Percentiles rank a stretch among this genome's conserved stretches.
These are phyloP conservation scores for Drosophila varians DNA, from an alignment of 1,140 invertebrate genomes.

Conservation along the genomic window DNA sequence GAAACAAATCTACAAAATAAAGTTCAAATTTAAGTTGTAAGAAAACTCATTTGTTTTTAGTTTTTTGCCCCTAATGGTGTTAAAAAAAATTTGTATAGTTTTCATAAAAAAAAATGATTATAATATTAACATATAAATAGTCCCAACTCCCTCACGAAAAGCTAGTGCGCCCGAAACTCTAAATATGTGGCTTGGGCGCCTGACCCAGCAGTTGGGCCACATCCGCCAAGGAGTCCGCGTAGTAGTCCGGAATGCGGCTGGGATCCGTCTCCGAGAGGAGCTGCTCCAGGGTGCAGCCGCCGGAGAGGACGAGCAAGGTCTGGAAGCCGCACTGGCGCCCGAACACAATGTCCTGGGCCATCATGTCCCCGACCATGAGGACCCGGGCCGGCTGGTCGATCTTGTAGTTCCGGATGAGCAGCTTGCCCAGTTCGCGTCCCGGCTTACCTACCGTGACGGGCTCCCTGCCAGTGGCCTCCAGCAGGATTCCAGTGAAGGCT, in stretches of 20 bases:
- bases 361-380: constrained; percentile 87
- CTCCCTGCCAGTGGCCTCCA: constrained; percentile 75
- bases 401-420: constrained; percentile 79
- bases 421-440: constrained; percentile 83
- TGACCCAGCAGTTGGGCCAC: constrained; percentile 37
- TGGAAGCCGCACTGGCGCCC: constrained; percentile 85
- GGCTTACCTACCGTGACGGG: constrained; percentile 85
- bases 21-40: too few relatives aligned
- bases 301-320: constrained; percentile 85
- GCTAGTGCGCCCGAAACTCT: not conserved
- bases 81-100: not conserved
- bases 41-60: not conserved
- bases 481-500: constrained; percentile 84
- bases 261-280: constrained; percentile 42
- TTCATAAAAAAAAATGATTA: not conserved
- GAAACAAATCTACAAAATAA: too few relatives aligned
- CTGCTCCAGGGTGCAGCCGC: constrained; percentile 79
- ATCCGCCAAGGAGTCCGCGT: constrained; percentile 81
- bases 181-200: constrained; percentile 50
- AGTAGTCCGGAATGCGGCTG: constrained; percentile 84
- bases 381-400: constrained; percentile 84
- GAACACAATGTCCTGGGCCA: constrained; percentile 86
- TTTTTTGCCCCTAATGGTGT: not conserved
- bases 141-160: not conserved
- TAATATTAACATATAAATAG: not conserved